Percentiles rank a stretch among this genome's conserved stretches.
These are phyloP conservation scores for Amaurobius ferox DNA, from an alignment of 2,888 invertebrate species.

Conservation along the genomic window DNA sequence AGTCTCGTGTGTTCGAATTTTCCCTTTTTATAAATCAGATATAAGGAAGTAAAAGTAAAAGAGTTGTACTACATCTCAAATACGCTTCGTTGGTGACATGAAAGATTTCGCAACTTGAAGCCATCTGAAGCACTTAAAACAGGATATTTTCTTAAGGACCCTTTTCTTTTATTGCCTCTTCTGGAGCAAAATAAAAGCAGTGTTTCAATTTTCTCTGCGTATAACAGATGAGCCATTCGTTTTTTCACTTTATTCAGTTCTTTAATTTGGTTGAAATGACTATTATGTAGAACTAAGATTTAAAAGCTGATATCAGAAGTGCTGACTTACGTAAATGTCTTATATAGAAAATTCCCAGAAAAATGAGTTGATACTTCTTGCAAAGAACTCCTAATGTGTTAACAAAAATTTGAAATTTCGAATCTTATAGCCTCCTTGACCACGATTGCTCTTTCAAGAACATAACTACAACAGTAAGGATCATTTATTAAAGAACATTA, in stretches of 20 bases:
- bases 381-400: no score
- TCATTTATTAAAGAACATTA: no score
- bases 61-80: not conserved
- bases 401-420: no score
- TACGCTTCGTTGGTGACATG: not conserved
- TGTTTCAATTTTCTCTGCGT: not conserved
- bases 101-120: not conserved
- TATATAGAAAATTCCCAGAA: no score
- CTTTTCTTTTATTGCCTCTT: conserved; percentile 15
- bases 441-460: no score
- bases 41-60: not conserved
- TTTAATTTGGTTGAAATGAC: not conserved
- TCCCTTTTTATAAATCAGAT: no score
- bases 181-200: not conserved
- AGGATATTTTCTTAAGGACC: conserved; percentile 17
- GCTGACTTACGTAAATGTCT: not conserved
- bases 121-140: conserved; percentile 46
- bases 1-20: no score
- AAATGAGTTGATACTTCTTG: no score
- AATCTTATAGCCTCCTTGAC: no score
- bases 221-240: not conserved
- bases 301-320: not conserved
- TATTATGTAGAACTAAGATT: not conserved
- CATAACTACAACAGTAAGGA: no score
- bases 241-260: not conserved